A percentile compares a stretch with the other conserved stretches of the same genome.
phyloP scores from a whole-genome alignment of 1,140 invertebrate genomes.

The Aphelenchoides besseyi region DNA sequence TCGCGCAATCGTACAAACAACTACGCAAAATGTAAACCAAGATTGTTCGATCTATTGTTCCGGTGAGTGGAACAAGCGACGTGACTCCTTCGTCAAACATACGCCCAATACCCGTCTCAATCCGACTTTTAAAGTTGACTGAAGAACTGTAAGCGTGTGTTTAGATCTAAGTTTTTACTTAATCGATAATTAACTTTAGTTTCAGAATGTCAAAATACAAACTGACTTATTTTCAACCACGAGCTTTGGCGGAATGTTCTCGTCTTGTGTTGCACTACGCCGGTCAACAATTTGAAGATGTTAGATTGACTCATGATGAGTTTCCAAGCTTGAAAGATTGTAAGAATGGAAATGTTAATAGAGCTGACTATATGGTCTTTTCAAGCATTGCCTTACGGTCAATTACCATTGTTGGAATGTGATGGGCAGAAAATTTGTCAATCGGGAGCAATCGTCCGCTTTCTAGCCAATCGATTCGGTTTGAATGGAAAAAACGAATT shows the following conservation, averaged over 20 bases:
- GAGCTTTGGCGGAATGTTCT: conserved; percentile 15
- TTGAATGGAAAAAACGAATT: conserved; percentile 26
- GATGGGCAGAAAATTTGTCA: conserved; percentile 31
- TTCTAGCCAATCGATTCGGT: conserved; percentile 23
- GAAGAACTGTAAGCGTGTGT: too few relatives aligned
- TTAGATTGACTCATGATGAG: conserved; percentile 26
- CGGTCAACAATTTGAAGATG: conserved; percentile 26
- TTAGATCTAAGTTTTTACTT: too few relatives aligned
- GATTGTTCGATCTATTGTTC: too few relatives aligned
- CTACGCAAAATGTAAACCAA: too few relatives aligned
- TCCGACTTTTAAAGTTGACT: too few relatives aligned
- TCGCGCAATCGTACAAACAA: too few relatives aligned
- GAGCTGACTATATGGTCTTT: not conserved
- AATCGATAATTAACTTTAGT: too few relatives aligned
- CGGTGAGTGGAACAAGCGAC: too few relatives aligned
- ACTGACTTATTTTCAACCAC: conserved; percentile 19
- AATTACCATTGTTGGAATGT: conserved; percentile 32
- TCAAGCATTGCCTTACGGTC: conserved; percentile 31
- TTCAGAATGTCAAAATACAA: conserved; percentile 28
- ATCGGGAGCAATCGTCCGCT: conserved; percentile 28
- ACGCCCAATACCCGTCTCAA: too few relatives aligned
- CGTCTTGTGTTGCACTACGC: conserved; percentile 31
- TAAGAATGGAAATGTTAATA: not conserved
- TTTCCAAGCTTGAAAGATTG: conserved; percentile 18
- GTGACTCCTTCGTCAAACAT: too few relatives aligned